These are phyloP conservation scores for Delia radicum DNA, from an alignment of 1,140 invertebrate species.

Conservation along the genomic window DNA sequence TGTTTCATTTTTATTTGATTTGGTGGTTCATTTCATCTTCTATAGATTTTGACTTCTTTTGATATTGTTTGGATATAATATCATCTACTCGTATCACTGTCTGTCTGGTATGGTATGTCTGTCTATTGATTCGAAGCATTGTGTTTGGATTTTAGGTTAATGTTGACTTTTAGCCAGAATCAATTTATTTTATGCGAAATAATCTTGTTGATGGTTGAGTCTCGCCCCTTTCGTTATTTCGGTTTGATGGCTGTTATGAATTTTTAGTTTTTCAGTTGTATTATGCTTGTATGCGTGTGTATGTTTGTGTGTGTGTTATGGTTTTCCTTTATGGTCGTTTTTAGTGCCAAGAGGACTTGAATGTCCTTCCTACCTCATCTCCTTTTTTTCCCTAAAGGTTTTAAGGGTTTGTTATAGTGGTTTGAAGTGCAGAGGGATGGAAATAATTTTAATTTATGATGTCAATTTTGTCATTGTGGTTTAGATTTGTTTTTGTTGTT, in stretches of 20 bases:
- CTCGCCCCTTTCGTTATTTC: conserved; percentile 41
- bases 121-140: conserved; percentile 7
- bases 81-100: not conserved
- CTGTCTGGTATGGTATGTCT: not conserved
- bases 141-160: not conserved
- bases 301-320: too few relatives aligned
- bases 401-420: conserved; percentile 11
- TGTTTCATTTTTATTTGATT: not conserved
- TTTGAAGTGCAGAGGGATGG: conserved; percentile 50
- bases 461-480: conserved; percentile 40
- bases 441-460: conserved; percentile 56
- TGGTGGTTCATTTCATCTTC: not conserved
- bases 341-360: too few relatives aligned
- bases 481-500: not conserved
- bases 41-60: not conserved
- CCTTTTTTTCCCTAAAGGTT: not conserved
- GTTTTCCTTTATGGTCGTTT: not conserved
- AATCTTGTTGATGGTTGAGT: conserved; percentile 55
- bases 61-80: not conserved
- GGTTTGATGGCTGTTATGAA: not conserved
- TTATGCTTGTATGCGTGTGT: too few relatives aligned
- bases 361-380: conserved; percentile 6
- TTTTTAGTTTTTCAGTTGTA: not conserved
- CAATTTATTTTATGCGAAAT: conserved; percentile 56
- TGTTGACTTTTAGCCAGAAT: conserved; percentile 53